Conservation (phyloP, 1,140 invertebrate genomes). For the Episyrphus balteatus region DNA sequence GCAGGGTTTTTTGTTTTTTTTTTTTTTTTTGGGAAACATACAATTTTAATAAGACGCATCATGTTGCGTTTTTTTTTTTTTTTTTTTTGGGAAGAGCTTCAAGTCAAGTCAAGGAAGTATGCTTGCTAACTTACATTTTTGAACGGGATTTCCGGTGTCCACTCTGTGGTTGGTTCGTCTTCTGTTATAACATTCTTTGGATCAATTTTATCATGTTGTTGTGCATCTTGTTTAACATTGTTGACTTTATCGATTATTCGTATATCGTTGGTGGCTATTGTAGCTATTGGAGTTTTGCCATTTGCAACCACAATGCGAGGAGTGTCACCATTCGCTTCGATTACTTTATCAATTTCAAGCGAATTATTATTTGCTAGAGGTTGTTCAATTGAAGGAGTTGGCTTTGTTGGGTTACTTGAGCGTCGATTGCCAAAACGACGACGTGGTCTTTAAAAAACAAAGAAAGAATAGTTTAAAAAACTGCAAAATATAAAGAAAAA, state of each 20-base stretch:
- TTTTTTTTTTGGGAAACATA: no score
- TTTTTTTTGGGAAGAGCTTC: no score
- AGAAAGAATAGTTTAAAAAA: neutral
- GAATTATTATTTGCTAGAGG: neutral
- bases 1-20: no score
- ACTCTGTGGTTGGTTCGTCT: slow-evolving; percentile 66
- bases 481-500: neutral
- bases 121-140: slow-evolving; percentile 58
- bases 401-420: neutral
- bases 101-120: no score
- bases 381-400: neutral
- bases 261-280: neutral
- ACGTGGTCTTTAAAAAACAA: neutral
- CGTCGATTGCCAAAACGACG: neutral
- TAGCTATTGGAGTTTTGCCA: neutral
- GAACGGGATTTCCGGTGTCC: slow-evolving; percentile 85
- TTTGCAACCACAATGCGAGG: neutral
- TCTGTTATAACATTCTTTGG: slow-evolving; percentile 43
- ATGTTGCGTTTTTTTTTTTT: no score
- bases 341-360: slow-evolving; percentile 9
- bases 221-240: slow-evolving; percentile 9
- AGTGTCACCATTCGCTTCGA: slow-evolving; percentile 6
- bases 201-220: slow-evolving; percentile 16
- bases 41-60: no score
- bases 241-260: slow-evolving; percentile 5